Base-by-base conservation (phyloP, 2,113 vertebrate genomes). In the Scopus umbretta region DNA sequence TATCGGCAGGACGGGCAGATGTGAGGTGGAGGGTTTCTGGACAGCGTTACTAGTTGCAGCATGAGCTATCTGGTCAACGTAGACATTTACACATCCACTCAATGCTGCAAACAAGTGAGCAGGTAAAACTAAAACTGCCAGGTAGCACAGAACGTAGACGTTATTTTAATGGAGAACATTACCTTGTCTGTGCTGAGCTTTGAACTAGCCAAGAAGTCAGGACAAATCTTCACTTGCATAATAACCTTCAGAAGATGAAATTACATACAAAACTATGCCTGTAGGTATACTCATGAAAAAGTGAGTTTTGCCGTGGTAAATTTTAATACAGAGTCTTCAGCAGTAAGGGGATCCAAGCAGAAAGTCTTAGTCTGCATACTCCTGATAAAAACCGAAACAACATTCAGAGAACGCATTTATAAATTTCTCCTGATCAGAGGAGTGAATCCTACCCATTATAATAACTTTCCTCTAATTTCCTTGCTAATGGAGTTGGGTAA, bases 1-100 rank as follows among this genome's bases (percentile, higher is more conserved):
- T 29, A 9, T 32, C 16, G 2, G 89, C 68, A 49, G 68, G 29
- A 29, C 5, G 23, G 61, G 29, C 50, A 50, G 73, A 63, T 40
- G 78, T n/a, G 47, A 87, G 50, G 14, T 49, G 47, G 43, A 63
- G 30, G 25, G 40, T 36, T 63, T 68, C 84, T 86, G 88, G 56
- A 25, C 38, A 59, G 73, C 6, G 3, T 80, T 27, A 38, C 30
- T 8, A 20, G 6, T 43, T 59, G 22, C 53, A 80, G 22, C 53
- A 80, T 68, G 85, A 49, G 19, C 43, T 43, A 1, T 65, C 75
- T 68, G 61, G 45, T 76, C 85, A 42, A 13, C 0, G 0, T 4
- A 52, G 81, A 7, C 38, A 32, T 65, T 43, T 58, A 40, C 56
- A 55, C 34, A 43, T 27, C 79, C 32, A 10, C 53, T 43, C 36